Evolutionary conservation across 2,113 vertebrate genomes (phyloP).

Genomic region (Nettapus auritus): DNA sequence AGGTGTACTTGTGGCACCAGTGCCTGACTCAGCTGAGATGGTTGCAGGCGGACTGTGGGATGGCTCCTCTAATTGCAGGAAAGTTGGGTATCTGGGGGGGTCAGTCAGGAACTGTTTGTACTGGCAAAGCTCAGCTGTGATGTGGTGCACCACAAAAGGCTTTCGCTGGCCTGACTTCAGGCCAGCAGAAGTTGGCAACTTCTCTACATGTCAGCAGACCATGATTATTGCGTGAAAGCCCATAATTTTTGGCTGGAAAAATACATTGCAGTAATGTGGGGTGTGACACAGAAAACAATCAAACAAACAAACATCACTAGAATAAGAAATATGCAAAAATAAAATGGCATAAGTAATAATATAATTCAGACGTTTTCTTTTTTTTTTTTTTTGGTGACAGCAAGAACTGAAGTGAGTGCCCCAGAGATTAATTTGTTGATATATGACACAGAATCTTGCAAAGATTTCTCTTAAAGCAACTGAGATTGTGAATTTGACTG

Average conservation of each 20-base stretch:
- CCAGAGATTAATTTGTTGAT: background rate
- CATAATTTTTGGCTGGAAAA: background rate
- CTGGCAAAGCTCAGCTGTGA: background rate
- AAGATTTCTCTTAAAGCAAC: background rate
- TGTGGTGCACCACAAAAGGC: background rate
- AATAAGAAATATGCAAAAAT: background rate
- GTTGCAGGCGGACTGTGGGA: background rate
- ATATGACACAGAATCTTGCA: background rate
- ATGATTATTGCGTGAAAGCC: background rate
- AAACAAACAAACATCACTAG: rapidly evolving
- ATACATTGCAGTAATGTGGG: background rate
- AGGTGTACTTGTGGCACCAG: rapidly evolving
- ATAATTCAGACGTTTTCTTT: background rate
- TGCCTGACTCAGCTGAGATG: rapidly evolving
- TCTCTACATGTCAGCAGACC: rapidly evolving
- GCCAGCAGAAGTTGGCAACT: background rate
- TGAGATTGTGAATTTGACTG: background rate
- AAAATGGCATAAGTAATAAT: background rate
- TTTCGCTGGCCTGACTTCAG: background rate
- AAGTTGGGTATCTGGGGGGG: background rate
- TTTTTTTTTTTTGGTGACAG: background rate
- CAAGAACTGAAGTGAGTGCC: background rate
- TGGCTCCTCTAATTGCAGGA: background rate
- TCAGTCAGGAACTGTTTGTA: background rate
- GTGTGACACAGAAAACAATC: background rate